phyloP scores from a whole-genome alignment of 2,888 invertebrate genomes.

The Polydrusus tereticollis region DNA sequence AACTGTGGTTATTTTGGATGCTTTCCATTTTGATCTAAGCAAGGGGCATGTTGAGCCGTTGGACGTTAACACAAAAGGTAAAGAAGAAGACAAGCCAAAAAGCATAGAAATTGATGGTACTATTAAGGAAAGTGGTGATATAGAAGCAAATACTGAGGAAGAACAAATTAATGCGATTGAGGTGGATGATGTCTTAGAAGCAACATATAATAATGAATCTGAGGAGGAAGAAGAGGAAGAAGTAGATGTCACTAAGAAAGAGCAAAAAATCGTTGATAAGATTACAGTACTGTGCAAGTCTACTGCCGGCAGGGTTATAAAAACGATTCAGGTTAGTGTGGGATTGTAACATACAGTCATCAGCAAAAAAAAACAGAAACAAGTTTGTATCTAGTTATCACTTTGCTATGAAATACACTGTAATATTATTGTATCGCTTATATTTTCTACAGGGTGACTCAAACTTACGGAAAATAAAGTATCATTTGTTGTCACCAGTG shows the following conservation, averaged over 20 bases:
- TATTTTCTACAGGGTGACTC: no score
- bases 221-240: slow-evolving; percentile 59
- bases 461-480: no score
- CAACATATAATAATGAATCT: slow-evolving; percentile 64
- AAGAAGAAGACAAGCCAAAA: slow-evolving; percentile 52
- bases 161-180: slow-evolving; percentile 56
- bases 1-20: slow-evolving; percentile 84
- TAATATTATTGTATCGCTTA: no score
- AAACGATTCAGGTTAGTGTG: slow-evolving; percentile 60
- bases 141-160: slow-evolving; percentile 49
- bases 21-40: slow-evolving; percentile 91
- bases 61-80: slow-evolving; percentile 54
- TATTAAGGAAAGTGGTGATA: slow-evolving; percentile 40
- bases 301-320: slow-evolving; percentile 81
- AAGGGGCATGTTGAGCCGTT: slow-evolving; percentile 65
- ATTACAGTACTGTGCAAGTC: slow-evolving; percentile 75
- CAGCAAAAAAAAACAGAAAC: no score
- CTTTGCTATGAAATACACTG: no score
- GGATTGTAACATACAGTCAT: no score
- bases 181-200: slow-evolving; percentile 65
- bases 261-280: slow-evolving; percentile 63
- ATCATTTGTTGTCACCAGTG: no score
- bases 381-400: no score
- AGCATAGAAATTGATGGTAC: slow-evolving; percentile 7
- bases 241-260: slow-evolving; percentile 48